These are phyloP conservation scores for Heteromyza rotundicornis DNA, from an alignment of 2,888 invertebrate species.

Conservation along the genomic window DNA sequence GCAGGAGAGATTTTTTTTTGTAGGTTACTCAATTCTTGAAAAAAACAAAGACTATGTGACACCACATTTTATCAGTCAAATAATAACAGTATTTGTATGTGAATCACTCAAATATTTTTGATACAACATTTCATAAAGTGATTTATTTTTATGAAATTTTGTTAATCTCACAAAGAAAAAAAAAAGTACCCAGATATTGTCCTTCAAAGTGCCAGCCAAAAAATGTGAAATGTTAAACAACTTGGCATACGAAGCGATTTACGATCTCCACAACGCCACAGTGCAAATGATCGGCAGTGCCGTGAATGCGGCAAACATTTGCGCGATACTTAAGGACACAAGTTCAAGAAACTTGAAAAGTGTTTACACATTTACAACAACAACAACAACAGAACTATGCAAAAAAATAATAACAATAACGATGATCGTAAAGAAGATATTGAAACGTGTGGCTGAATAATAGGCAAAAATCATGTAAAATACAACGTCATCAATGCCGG, in stretches of 20 bases:
- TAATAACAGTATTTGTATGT: too few relatives aligned
- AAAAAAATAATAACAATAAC: background rate
- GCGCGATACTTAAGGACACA: slow-evolving; percentile 48
- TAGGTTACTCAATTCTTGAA: too few relatives aligned
- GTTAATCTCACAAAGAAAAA: too few relatives aligned
- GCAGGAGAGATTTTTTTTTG: too few relatives aligned
- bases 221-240: slow-evolving; percentile 9
- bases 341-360: slow-evolving; percentile 52
- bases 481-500: background rate
- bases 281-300: background rate
- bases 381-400: slow-evolving; percentile 1
- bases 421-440: background rate
- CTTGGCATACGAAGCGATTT: slow-evolving; percentile 15
- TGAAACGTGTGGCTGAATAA: background rate
- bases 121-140: too few relatives aligned
- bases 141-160: too few relatives aligned
- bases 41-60: too few relatives aligned
- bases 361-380: slow-evolving; percentile 34
- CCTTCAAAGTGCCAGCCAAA: slow-evolving; percentile 37
- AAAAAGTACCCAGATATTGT: slow-evolving; percentile 46
- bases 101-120: too few relatives aligned
- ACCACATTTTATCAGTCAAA: too few relatives aligned
- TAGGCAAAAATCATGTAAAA: background rate
- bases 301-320: slow-evolving; percentile 27
- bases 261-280: background rate